phyloP scores from a whole-genome alignment of 2,113 vertebrate species.

The Prunella himalayana region DNA sequence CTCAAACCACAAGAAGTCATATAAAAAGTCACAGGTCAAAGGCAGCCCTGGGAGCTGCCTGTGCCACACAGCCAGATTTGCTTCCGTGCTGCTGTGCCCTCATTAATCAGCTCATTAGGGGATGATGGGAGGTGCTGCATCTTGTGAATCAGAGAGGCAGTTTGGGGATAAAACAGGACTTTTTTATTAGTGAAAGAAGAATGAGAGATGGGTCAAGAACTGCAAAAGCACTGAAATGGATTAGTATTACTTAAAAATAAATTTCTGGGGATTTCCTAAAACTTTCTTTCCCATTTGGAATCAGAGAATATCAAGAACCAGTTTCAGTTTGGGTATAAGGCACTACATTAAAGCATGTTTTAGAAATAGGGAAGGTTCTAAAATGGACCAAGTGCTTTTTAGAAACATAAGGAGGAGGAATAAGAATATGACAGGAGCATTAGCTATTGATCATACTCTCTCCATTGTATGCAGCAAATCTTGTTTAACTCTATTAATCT shows the following conservation, averaged over 20 bases:
- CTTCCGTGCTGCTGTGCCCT: not conserved
- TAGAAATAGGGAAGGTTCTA: not conserved
- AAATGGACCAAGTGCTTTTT: not conserved
- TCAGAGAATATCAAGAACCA: not conserved
- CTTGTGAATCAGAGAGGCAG: not conserved
- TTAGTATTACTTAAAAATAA: not conserved
- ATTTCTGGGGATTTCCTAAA: not conserved
- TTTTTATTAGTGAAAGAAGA: not conserved
- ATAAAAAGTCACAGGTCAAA: conserved; percentile 18
- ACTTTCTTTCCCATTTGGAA: not conserved
- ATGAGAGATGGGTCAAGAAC: not conserved
- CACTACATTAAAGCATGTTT: accelerated
- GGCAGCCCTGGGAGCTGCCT: not conserved
- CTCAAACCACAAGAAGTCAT: conserved; percentile 58
- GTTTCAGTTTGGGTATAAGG: not conserved
- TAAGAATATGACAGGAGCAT: not conserved
- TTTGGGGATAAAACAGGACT: not conserved
- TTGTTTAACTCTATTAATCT: not conserved
- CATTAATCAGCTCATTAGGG: not conserved
- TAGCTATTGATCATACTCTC: not conserved
- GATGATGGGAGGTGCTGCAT: not conserved
- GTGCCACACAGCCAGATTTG: not conserved
- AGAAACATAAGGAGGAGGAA: not conserved
- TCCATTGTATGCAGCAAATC: not conserved
- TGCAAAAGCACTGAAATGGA: not conserved